phyloP scores from a whole-genome alignment of 2,113 vertebrate species.

The Butorides virescens region DNA sequence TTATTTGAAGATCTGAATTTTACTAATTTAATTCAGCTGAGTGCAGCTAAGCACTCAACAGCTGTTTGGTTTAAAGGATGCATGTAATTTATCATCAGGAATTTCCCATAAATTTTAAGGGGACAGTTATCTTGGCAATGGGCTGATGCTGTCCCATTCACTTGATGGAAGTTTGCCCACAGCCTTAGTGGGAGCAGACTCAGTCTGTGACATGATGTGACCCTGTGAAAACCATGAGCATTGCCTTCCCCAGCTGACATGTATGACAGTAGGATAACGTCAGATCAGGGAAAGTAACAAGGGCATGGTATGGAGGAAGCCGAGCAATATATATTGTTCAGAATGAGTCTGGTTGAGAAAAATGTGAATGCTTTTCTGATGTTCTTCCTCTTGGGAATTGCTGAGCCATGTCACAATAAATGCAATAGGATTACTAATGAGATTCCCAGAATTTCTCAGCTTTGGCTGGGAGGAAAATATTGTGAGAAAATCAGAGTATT shows the following conservation, averaged over 20 bases:
- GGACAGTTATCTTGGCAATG: background rate
- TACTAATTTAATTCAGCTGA: background rate
- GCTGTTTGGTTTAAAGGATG: background rate
- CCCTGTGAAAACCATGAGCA: background rate
- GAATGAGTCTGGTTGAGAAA: background rate
- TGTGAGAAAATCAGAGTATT: slow-evolving; percentile 47
- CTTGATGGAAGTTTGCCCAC: background rate
- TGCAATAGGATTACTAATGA: slow-evolving; percentile 33
- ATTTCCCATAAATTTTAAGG: background rate
- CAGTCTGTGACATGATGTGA: background rate
- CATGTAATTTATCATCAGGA: background rate
- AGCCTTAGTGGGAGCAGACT: slow-evolving; percentile 1
- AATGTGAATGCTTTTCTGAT: slow-evolving; percentile 29
- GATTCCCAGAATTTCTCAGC: slow-evolving; percentile 48
- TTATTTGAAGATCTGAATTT: background rate
- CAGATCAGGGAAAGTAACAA: slow-evolving; percentile 3
- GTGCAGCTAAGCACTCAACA: background rate
- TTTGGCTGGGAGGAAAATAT: slow-evolving; percentile 16
- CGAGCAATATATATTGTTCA: background rate
- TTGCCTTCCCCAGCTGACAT: background rate
- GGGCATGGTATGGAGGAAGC: background rate
- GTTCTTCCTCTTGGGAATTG: slow-evolving; percentile 26
- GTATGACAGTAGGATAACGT: background rate
- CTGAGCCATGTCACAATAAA: slow-evolving; percentile 42
- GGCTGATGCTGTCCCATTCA: background rate